phyloP scores from a whole-genome alignment of 2,888 invertebrate genomes.

The Brenthis hecate region DNA sequence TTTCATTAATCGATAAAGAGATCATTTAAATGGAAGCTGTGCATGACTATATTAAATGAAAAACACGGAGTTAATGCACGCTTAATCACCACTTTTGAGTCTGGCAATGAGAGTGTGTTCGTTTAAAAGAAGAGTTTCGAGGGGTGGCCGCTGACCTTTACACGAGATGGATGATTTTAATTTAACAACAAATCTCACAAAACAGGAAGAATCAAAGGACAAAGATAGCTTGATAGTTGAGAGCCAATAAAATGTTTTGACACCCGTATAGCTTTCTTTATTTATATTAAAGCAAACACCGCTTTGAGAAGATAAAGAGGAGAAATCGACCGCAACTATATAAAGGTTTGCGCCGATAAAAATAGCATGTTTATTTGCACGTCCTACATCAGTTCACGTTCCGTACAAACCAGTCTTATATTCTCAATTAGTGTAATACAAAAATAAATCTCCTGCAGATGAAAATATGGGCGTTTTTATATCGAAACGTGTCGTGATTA shows the following conservation, averaged over 20 bases:
- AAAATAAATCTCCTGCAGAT: slow-evolving; percentile 55
- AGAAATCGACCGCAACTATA: slow-evolving; percentile 82
- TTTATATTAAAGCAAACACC: slow-evolving; percentile 79
- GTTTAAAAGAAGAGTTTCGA: slow-evolving; percentile 11
- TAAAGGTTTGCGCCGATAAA: slow-evolving; percentile 81
- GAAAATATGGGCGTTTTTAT: slow-evolving; percentile 60
- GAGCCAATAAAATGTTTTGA: slow-evolving; percentile 52
- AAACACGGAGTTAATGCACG: slow-evolving; percentile 24
- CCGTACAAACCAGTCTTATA: slow-evolving; percentile 61
- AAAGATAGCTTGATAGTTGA: slow-evolving; percentile 22
- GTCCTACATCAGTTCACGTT: slow-evolving; percentile 75
- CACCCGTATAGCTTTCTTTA: slow-evolving; percentile 67
- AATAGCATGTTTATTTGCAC: slow-evolving; percentile 82
- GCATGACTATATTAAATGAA: slow-evolving; percentile 19
- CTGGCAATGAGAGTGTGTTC: slow-evolving; percentile 17
- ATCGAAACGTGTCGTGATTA: slow-evolving; percentile 41
- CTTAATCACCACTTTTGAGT: slow-evolving; percentile 13
- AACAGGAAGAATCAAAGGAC: slow-evolving; percentile 44
- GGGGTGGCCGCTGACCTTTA: slow-evolving; percentile 20
- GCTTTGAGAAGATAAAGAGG: slow-evolving; percentile 77
- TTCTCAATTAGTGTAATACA: slow-evolving; percentile 43
- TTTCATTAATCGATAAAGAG: slow-evolving; percentile 17
- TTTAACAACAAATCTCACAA: slow-evolving; percentile 2
- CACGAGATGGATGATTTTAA: not conserved
- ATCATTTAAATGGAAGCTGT: slow-evolving; percentile 15